These are phyloP conservation scores for Ivindomyrus marchei DNA, from an alignment of 2,113 vertebrate species.

Conservation along the genomic window DNA sequence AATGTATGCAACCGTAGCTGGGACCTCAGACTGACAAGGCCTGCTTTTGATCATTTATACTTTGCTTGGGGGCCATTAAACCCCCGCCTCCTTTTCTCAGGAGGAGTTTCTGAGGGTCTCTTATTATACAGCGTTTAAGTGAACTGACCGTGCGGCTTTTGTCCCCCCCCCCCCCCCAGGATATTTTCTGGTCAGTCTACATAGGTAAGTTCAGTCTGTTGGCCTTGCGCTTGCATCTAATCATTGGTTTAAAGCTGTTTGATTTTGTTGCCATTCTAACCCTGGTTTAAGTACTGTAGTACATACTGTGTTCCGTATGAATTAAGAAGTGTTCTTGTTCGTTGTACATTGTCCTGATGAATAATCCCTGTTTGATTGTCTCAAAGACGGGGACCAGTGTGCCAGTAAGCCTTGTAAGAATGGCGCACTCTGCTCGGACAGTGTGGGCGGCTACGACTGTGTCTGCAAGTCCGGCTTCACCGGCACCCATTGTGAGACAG, in stretches of 20 bases:
- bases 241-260: neutral
- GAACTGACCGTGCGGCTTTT: constrained; percentile 11
- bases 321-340: neutral
- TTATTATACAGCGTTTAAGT: neutral
- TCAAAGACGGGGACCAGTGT: constrained; percentile 69
- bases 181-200: constrained; percentile 71
- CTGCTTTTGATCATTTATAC: neutral
- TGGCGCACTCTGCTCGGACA: constrained; percentile 66
- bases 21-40: neutral
- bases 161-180: constrained; percentile 45
- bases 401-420: constrained; percentile 60
- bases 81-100: neutral
- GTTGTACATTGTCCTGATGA: neutral
- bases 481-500: constrained; percentile 59
- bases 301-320: neutral
- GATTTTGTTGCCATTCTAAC: neutral
- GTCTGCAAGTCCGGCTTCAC: constrained; percentile 65
- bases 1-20: neutral
- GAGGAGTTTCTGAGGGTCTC: neutral
- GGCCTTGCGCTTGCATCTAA: neutral
- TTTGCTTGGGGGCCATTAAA: neutral
- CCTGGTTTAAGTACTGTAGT: neutral
- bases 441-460: constrained; percentile 66
- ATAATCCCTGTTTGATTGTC: neutral
- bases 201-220: constrained; percentile 52